Evolutionary conservation across 2,113 vertebrate genomes (phyloP).

Genomic region (Clarias macrocephalus): DNA sequence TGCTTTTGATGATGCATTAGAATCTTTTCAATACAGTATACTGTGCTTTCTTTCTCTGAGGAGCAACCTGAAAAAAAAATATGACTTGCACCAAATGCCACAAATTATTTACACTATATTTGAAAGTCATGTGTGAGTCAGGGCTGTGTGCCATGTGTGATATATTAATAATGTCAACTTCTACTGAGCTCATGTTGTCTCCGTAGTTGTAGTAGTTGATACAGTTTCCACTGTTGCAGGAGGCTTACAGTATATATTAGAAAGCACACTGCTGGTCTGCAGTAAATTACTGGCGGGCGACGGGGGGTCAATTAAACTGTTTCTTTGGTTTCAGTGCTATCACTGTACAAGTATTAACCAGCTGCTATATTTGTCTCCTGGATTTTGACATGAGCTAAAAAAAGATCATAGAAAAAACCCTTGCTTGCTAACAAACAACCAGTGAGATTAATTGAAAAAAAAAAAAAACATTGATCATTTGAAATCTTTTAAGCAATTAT

Average conservation of each 20-base stretch:
- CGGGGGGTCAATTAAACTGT: background rate
- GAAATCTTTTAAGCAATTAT: conserved; percentile 1
- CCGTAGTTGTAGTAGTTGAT: background rate
- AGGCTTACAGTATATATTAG: background rate
- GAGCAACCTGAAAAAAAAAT: background rate
- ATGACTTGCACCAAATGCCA: background rate
- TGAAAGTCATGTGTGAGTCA: background rate
- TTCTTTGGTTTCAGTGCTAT: background rate
- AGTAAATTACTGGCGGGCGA: background rate
- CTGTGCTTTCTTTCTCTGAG: background rate
- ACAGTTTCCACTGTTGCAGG: background rate
- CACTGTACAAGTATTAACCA: background rate
- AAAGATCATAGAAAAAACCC: background rate
- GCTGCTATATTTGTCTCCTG: background rate
- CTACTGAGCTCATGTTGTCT: background rate
- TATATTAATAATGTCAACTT: background rate
- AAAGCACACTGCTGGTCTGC: background rate
- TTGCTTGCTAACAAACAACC: background rate
- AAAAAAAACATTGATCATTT: background rate
- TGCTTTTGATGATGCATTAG: background rate
- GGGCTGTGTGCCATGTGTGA: background rate
- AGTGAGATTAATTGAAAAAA: conserved; percentile 1
- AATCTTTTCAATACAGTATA: background rate
- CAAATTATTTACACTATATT: background rate
- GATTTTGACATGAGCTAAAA: background rate